A percentile compares a stretch with the other conserved stretches of the same genome.
These are phyloP conservation scores for Strigamia crassipes DNA, from an alignment of 2,888 invertebrate species.

Conservation along the genomic window DNA sequence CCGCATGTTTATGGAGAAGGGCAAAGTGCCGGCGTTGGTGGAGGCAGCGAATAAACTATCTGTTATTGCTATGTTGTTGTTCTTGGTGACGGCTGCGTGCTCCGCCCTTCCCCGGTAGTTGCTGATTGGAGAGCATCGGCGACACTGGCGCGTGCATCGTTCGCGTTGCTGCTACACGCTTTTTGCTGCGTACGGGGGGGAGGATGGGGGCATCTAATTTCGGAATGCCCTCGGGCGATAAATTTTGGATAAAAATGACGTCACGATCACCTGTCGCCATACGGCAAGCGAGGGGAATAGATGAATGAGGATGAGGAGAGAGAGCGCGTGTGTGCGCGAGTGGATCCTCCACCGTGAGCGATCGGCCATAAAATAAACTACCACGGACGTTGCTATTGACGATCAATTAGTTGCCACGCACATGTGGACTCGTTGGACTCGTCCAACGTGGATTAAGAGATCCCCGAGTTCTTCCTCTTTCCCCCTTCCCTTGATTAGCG, in stretches of 20 bases:
- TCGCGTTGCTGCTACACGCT: background rate
- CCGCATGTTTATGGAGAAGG: constrained; percentile 12
- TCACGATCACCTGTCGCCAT: constrained; percentile 33
- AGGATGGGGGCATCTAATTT: background rate
- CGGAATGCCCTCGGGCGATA: background rate
- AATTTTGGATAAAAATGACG: background rate
- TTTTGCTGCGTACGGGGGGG: background rate
- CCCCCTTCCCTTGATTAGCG: constrained; percentile 15
- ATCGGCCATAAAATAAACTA: constrained; percentile 39
- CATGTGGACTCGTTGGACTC: constrained; percentile 41
- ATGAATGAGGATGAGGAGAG: constrained; percentile 5
- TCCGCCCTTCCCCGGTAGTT: constrained; percentile 7
- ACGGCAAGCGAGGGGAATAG: constrained; percentile 1
- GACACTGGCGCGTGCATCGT: background rate
- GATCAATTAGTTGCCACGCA: constrained; percentile 26
- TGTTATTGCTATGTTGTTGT: constrained; percentile 16
- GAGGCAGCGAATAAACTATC: constrained; percentile 5
- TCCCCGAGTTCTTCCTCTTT: background rate
- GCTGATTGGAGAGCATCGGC: constrained; percentile 5
- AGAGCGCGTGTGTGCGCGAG: constrained; percentile 3
- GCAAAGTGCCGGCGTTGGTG: background rate
- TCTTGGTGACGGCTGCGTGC: constrained; percentile 12
- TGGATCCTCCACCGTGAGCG: constrained; percentile 1
- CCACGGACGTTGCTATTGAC: constrained; percentile 16
- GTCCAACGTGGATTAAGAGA: constrained; percentile 15